Percentiles rank a stretch among this genome's conserved stretches.
phyloP scores from a whole-genome alignment of 1,140 invertebrate genomes.

The Bombyx mandarina region DNA sequence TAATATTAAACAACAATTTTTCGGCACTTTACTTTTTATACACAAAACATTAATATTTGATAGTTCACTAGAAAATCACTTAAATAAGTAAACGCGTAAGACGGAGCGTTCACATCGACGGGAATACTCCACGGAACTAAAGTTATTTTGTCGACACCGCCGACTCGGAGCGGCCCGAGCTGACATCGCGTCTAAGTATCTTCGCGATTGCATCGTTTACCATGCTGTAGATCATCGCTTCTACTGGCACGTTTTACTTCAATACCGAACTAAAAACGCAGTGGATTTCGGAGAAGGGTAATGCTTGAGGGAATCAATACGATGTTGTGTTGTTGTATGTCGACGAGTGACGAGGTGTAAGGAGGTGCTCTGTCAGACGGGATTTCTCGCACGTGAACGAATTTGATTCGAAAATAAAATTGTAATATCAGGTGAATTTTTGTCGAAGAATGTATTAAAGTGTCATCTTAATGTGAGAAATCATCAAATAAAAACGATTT shows the following conservation, averaged over 20 bases:
- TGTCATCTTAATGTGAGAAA: no score
- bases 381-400: slow-evolving; percentile 55
- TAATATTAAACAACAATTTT: not conserved
- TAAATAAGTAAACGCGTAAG: no score
- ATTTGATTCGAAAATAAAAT: slow-evolving; percentile 56
- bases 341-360: slow-evolving; percentile 15
- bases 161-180: slow-evolving; percentile 8
- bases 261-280: not conserved
- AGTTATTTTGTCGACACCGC: slow-evolving; percentile 36
- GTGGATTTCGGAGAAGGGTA: slow-evolving; percentile 7
- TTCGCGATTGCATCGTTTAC: slow-evolving; percentile 1
- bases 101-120: slow-evolving; percentile 20
- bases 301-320: not conserved
- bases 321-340: slow-evolving; percentile 6
- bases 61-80: no score
- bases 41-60: not conserved
- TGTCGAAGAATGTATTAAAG: no score
- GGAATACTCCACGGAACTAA: slow-evolving; percentile 33
- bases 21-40: not conserved
- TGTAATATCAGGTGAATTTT: slow-evolving; percentile 43
- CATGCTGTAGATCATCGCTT: slow-evolving; percentile 5
- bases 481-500: no score
- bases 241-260: slow-evolving; percentile 21
- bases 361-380: slow-evolving; percentile 30
- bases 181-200: slow-evolving; percentile 10